phyloP scores from a whole-genome alignment of 2,113 vertebrate species.

The Scophthalmus maximus region DNA sequence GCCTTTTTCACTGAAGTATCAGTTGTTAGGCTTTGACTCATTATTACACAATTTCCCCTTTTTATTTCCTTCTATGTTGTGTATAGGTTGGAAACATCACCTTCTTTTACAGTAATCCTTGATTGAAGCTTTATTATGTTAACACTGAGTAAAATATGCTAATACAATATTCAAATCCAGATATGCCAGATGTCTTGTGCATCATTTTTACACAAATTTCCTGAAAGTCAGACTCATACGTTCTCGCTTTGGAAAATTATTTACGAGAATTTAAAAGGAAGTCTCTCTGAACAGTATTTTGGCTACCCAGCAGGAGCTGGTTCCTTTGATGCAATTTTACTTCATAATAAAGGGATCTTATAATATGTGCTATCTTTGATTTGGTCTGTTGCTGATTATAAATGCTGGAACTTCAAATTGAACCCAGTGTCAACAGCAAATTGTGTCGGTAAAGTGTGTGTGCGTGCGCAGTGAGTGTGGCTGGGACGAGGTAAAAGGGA shows the following conservation, averaged over 20 bases:
- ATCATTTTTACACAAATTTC: not conserved
- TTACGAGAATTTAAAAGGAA: not conserved
- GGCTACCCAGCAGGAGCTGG: not conserved
- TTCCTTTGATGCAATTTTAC: constrained; percentile 13
- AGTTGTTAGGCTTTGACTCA: not conserved
- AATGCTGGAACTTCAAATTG: constrained; percentile 4
- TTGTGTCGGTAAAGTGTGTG: too few species aligned
- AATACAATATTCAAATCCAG: not conserved
- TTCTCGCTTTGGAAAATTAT: not conserved
- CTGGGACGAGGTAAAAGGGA: constrained; percentile 3
- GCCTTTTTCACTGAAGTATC: not conserved
- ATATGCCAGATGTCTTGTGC: not conserved
- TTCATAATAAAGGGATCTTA: constrained; percentile 1
- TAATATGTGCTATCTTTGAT: constrained; percentile 1
- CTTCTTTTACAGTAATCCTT: not conserved
- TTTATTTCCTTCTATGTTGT: not conserved
- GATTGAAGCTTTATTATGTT: not conserved
- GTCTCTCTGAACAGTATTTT: not conserved
- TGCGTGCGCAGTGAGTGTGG: constrained; percentile 22
- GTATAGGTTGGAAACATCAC: not conserved
- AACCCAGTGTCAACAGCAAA: not conserved
- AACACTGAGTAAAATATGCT: constrained; percentile 1
- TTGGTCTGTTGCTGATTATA: constrained; percentile 2
- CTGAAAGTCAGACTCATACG: not conserved
- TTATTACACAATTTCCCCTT: not conserved